Percentiles rank a stretch among this genome's conserved stretches.
Evolutionary conservation across 1,140 invertebrate genomes (phyloP).

Genomic region (Mycetomoellerius zeteki): DNA sequence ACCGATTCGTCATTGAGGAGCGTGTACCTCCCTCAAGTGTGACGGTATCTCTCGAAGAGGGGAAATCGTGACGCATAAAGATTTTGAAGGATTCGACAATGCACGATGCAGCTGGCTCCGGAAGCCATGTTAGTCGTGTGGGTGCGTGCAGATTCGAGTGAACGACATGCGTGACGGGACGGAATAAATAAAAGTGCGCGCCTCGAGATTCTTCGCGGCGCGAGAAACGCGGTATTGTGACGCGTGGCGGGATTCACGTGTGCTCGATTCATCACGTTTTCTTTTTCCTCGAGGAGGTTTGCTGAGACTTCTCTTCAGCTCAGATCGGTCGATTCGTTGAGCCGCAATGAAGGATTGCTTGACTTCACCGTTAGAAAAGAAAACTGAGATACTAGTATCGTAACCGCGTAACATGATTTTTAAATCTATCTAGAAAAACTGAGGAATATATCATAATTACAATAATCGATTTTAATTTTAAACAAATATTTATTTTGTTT

Average conservation of each 20-base stretch:
- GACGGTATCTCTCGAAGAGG: conserved; percentile 59
- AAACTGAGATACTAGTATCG: background rate
- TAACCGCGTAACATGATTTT: background rate
- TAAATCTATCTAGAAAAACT: background rate
- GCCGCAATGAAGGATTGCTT: conserved; percentile 55
- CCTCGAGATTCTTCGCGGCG: conserved; percentile 55
- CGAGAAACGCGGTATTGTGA: conserved; percentile 62
- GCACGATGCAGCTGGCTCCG: conserved; percentile 70
- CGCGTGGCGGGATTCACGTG: conserved; percentile 59
- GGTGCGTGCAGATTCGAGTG: conserved; percentile 67
- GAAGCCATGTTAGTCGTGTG: conserved; percentile 57
- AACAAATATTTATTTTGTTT: background rate
- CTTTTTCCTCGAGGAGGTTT: conserved; percentile 45
- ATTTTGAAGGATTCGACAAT: conserved; percentile 73
- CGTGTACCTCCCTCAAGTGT: conserved; percentile 24
- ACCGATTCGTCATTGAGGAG: conserved; percentile 63
- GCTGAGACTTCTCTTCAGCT: conserved; percentile 29
- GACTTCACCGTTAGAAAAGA: conserved; percentile 16
- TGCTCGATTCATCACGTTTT: conserved; percentile 48
- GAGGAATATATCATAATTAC: background rate
- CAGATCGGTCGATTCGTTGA: conserved; percentile 35
- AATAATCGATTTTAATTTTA: background rate
- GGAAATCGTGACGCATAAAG: conserved; percentile 71
- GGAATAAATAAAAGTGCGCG: conserved; percentile 80
- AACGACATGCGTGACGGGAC: conserved; percentile 73